Evolutionary conservation across 1,140 invertebrate species (phyloP), one percentile per base, ranked within the genome.

Genomic region (Drosophila obscura): DNA sequence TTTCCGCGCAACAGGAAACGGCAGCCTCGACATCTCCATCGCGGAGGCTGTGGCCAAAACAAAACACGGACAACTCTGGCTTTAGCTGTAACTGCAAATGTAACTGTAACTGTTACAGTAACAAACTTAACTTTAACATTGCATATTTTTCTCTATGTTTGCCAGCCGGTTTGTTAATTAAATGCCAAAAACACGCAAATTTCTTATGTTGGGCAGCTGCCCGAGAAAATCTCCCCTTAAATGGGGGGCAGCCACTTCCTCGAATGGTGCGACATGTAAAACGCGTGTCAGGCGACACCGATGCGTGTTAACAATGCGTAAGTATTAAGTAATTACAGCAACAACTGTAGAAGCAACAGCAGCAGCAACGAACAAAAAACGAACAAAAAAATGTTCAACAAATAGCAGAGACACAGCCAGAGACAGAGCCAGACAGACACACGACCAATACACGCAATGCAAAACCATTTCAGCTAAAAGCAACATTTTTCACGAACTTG

Each of bases 291-390:
- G 64, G 79, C 65, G 79, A 82, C 79, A 74, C 74, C 73, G 69
- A 82, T 78, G 75, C 79, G 69, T 82, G 80, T 82, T 82, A 82
- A 82, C 79, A 83, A 82, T 82, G 79, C 74, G 79, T 81, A 81
- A 80, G 78, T 82, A 82, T 82, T 82, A 83, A 83, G 80, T 82
- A 82, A 82, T 82, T 82, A 78, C 69, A 81, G 73, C 53, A 81
- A 81, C 72, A 80, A 50, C 66, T 43, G 28, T 28, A 41, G 31
- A 41, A 22, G 28, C 48, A 51, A 5, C 19, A 55, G 26, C 64
- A 63, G 45, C 73, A 72, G 63, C 28, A 22, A 16, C 41, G 52
- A 59, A 15, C 56, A 49, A 26, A 57, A 31, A 44, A 19, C 15
- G 9, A 28, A 11, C 39, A 28, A 24, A 69, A 69, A 69, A 57